phyloP scores from a whole-genome alignment of 2,113 vertebrate species.

The Anseranas semipalmata region DNA sequence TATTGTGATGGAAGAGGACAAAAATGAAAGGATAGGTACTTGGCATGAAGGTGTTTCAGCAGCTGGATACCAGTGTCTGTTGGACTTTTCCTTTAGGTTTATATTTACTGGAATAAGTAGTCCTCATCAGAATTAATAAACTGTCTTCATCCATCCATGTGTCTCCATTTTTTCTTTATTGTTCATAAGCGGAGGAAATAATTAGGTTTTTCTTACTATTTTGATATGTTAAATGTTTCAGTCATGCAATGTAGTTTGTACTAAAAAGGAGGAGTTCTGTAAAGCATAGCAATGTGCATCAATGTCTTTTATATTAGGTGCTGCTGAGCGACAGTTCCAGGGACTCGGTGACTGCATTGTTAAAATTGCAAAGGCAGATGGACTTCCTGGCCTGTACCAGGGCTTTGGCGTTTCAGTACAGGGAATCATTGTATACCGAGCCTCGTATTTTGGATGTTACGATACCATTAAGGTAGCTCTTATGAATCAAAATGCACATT shows the following conservation, averaged over 20 bases:
- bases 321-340: slow-evolving; percentile 56
- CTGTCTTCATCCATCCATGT: background rate
- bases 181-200: background rate
- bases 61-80: background rate
- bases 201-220: background rate
- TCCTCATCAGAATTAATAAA: background rate
- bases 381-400: slow-evolving; percentile 53
- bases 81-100: background rate
- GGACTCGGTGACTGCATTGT: slow-evolving; percentile 60
- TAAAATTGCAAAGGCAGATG: slow-evolving; percentile 50
- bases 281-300: background rate
- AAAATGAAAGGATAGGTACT: background rate
- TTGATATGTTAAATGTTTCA: background rate
- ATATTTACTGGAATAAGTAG: background rate
- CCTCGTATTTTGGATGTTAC: slow-evolving; percentile 68
- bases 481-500: background rate
- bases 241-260: background rate
- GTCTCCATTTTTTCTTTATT: background rate
- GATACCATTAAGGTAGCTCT: slow-evolving; percentile 65
- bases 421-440: slow-evolving; percentile 53
- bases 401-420: slow-evolving; percentile 65
- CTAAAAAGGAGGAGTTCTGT: background rate
- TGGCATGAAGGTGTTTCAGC: background rate
- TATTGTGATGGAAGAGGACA: background rate
- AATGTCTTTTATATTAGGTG: slow-evolving; percentile 4